Conservation (phyloP, 64 coral and sea anemone genomes). For the Pocillopora damicornis region DNA sequence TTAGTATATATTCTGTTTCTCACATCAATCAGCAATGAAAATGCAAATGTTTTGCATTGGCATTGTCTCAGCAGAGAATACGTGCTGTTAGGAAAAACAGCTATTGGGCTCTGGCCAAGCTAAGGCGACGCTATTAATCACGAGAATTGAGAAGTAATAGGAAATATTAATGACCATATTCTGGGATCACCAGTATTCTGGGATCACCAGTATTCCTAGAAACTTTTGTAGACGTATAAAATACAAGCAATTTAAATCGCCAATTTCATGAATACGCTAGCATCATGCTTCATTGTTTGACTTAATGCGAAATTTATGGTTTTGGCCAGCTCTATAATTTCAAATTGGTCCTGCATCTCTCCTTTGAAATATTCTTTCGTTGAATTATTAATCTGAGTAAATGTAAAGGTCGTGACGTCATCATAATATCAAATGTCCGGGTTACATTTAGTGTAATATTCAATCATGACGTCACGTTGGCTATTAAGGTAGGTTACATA, state of each 20-base stretch:
- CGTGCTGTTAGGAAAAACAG: background rate
- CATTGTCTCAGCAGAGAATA: background rate
- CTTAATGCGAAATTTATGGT: too few relatives aligned
- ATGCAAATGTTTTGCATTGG: constrained; percentile 8
- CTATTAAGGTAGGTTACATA: too few relatives aligned
- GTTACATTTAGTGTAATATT: too few relatives aligned
- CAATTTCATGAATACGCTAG: too few relatives aligned
- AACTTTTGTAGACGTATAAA: background rate
- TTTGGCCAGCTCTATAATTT: too few relatives aligned
- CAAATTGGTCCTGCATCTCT: background rate
- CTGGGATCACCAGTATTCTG: background rate
- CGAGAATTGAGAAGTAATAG: background rate
- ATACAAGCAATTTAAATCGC: too few relatives aligned
- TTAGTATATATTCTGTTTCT: background rate
- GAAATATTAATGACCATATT: background rate
- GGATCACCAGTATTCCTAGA: background rate
- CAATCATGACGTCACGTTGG: too few relatives aligned
- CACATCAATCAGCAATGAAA: background rate
- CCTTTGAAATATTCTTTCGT: background rate
- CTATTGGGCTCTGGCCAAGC: background rate
- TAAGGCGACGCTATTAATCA: background rate
- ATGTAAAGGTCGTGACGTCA: background rate
- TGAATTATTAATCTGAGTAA: background rate
- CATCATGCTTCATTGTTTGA: too few relatives aligned
- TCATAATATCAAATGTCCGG: background rate